Evolutionary conservation across 1,140 invertebrate genomes (phyloP), one percentile per base, ranked within the genome.

Genomic region (Drosophila subobscura): DNA sequence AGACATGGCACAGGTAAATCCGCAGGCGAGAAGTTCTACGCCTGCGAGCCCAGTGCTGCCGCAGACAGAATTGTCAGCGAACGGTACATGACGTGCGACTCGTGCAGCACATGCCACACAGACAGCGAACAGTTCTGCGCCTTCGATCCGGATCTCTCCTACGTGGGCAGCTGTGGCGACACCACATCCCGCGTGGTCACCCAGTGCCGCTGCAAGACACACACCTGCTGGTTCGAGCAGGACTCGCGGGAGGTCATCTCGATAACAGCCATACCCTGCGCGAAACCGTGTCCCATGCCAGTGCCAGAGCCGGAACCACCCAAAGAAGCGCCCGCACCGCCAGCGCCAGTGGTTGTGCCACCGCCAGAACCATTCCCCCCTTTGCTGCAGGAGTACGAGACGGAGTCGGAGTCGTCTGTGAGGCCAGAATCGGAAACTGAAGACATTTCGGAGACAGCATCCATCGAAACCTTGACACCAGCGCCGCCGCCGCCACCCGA

Each of bases 1-100:
- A 51, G 27, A 12, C 22, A 41, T 25, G 25, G 8, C 25, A 1
- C 44, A 70, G 66, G 66, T 70, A 70, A 70, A 68, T 70, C 25
- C 44, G 20, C 10, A 5, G 41, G 33, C 33, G 16, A 42, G 42
- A 33, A 46, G 8, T 25, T 55, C 0, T 1, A 6, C 0, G 2
- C 23, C 6, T 33, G 41, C 37, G 63, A 41, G 1, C 47, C 23
- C 2, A 1, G 7, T 16, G 20, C 8, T 37, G 16, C 0, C 40
- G 3, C 8, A 37, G 33, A 10, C 4, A 2, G 10, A 12, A 12
- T 12, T 1, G 3, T 37, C 3, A 37, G 3, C 33, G 33, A 37
- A 12, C 8, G 4, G 10, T 37, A 37, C 33, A 12, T 4, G 33
- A 37, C 33, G 4, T 37, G 33, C 33, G 33, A 37, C 10, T 37